Evolutionary conservation across 1,140 invertebrate genomes (phyloP).

Genomic region (Orchestia grillus): DNA sequence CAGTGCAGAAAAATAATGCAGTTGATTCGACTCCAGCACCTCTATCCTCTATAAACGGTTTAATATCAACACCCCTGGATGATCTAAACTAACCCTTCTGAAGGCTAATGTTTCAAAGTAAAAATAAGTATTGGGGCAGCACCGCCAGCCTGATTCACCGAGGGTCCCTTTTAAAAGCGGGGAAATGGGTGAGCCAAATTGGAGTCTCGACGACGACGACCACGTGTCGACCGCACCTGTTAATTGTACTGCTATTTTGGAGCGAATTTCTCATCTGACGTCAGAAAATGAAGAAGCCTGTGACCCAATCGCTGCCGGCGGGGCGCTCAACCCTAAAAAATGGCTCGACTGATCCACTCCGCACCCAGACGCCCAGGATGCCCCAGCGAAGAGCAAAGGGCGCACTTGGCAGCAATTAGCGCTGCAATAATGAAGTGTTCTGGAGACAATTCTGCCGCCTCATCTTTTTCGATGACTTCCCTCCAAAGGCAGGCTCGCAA

Average conservation of each 20-base stretch:
- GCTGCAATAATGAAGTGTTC: conserved; percentile 44
- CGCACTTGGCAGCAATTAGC: not conserved
- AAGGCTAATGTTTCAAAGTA: too few species aligned
- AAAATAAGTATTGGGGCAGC: too few species aligned
- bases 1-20: too few species aligned
- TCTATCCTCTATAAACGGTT: too few species aligned
- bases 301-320: not conserved
- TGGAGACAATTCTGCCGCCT: conserved; percentile 25
- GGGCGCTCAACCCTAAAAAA: not conserved
- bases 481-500: not conserved
- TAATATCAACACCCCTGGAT: not conserved
- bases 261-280: too few species aligned
- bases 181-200: too few species aligned
- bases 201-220: too few species aligned
- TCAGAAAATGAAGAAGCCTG: not conserved
- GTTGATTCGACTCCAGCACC: too few species aligned
- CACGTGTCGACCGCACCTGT: too few species aligned
- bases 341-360: not conserved
- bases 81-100: not conserved
- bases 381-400: not conserved
- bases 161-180: too few species aligned
- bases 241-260: too few species aligned
- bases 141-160: too few species aligned
- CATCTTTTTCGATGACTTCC: conserved; percentile 46
- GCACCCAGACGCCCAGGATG: not conserved